Conservation (phyloP, 2,113 vertebrate genomes). For the Asarcornis scutulata region DNA sequence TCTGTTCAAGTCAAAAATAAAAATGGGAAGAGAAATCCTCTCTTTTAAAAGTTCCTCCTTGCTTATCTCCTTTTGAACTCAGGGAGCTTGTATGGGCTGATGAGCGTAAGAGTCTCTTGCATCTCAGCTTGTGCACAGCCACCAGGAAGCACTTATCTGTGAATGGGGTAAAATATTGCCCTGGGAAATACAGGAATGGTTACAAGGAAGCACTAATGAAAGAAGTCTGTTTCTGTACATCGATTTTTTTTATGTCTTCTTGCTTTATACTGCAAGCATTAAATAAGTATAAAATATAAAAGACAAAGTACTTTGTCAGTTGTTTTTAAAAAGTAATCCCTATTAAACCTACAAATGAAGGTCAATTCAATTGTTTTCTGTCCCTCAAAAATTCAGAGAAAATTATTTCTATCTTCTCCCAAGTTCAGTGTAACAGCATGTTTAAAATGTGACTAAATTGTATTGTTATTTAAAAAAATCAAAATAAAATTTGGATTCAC, state of each 20-base stretch:
- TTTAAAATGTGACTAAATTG: too few species aligned
- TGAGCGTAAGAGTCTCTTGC: background rate
- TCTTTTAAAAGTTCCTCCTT: background rate
- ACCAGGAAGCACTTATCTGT: constrained; percentile 6
- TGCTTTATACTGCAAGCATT: background rate
- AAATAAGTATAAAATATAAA: background rate
- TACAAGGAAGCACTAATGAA: constrained; percentile 13
- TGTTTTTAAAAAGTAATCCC: background rate
- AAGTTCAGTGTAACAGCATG: background rate
- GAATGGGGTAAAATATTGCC: background rate
- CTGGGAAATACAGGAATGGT: constrained; percentile 11
- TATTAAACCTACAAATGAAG: background rate
- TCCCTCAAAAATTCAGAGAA: background rate
- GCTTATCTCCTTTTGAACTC: background rate
- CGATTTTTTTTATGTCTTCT: background rate
- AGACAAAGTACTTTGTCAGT: background rate
- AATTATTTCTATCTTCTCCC: background rate
- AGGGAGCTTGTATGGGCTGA: background rate
- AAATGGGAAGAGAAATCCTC: background rate
- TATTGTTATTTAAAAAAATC: background rate
- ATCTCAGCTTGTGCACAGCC: background rate
- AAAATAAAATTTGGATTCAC: background rate
- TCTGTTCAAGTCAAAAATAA: background rate
- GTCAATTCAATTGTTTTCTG: background rate
- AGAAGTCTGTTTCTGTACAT: background rate